Evolutionary conservation across 1,140 invertebrate species (phyloP), one percentile per base, ranked within the genome.

Genomic region (Scaptodrosophila lebanonensis): DNA sequence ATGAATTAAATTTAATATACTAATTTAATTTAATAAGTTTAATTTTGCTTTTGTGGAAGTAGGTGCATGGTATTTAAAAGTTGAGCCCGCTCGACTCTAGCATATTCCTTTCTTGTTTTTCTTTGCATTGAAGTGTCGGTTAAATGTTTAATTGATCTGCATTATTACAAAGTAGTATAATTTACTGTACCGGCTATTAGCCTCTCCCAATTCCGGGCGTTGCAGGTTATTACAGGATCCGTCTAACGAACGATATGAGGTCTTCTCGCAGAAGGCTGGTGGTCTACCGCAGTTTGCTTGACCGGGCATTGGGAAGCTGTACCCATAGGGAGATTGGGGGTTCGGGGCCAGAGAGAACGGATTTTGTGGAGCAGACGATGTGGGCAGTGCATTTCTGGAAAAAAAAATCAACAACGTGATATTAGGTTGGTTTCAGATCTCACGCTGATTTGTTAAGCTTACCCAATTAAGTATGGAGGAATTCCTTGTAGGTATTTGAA

Each of bases 171-270:
- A 0, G 2, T 3, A n/a, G 1, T 6, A 2, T 2, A 5, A 3
- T 0, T 11, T 8, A 6, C 18, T 15, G 6, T 20, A 3, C 1
- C 1, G 3, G 1, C 0, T n/a, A 6, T 49, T 40, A 77, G 94
- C 91, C 49, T 91, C 91, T 2, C 95, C 95, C 89, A 91, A 91
- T 0, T 88, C 89, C 0, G 94, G 92, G 66, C 92, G 91, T 18
- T 89, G 72, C 3, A 94, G 72, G 85, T 97, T 96, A 83, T 97
- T 97, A 77, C 95, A 97, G 0, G 93, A 92, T 0, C 95, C 95
- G 84, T 97, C 95, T 40, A 92, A 90, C 1, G 91, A 90, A 13
- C 95, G 89, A 75, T 95, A 96, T 44, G 89, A 89, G 0, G 88
- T 86, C 40, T 89, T 86, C 6, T 82, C 75, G 61, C 91, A 92